Evolutionary conservation across 1,140 invertebrate species (phyloP), one percentile per base, ranked within the genome.

Genomic region (Plodia interpunctella): DNA sequence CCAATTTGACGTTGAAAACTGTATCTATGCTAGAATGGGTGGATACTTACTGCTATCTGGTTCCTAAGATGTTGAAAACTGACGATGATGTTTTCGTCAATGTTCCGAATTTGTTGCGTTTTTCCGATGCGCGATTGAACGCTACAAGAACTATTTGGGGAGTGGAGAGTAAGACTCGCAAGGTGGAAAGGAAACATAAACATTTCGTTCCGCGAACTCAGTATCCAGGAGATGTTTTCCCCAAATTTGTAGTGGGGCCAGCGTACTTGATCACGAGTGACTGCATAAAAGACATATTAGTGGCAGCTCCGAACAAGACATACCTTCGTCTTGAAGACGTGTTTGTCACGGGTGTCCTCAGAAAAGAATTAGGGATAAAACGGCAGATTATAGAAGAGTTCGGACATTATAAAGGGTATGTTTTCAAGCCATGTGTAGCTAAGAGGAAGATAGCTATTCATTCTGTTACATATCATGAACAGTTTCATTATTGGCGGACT

Each of bases 81-180:
- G 96, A 97, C 76, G 96, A 97, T 80, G 96, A 97, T 82, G 97
- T 97, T 96, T 97, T 97, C 74, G 96, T 97, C 44, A 97, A 97
- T 86, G 92, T 97, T 62, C 94, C 93, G 44, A 92, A 93, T 35
- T 85, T 97, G 44, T 84, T 97, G 28, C 81, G 82, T 6, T 96
- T 97, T 76, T 90, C 94, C 28, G 90, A 92, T 49, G 93, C 92
- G 58, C 93, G 94, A 72, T 86, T 79, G n/a, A 92, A 92, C 30
- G 91, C 93, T 18, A 93, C 92, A 66, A 91, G 92, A 57, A 91
- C 92, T 10, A 95, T 97, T 64, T 97, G 94, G 74, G 96, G 96
- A 92, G 95, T 38, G 80, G 95, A 96, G 0, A 93, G 93, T 63
- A 94, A 94, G n/a, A n/a, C n/a, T n/a, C n/a, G n/a, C n/a, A n/a